Evolutionary conservation across 2,113 vertebrate species (phyloP), one percentile per base, ranked within the genome.

Genomic region (Brachionichthys hirsutus): DNA sequence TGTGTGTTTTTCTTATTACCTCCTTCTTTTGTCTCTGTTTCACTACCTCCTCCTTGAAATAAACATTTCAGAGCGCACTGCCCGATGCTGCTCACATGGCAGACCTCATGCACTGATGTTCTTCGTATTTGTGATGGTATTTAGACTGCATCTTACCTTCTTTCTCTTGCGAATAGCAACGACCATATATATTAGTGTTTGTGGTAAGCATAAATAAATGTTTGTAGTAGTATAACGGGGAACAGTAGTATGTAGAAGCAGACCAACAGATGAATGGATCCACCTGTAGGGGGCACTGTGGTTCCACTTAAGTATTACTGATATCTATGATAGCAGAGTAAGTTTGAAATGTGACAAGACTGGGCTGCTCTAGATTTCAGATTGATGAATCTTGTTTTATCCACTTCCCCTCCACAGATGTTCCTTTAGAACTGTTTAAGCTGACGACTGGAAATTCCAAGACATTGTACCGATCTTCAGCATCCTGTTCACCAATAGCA

Each of bases 231-330:
- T 44, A 14, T 16, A 6, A 44, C 14, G 16, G 42, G 42, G 7
- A n/a, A 44, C 24, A 30, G 24, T 30, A 30, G 8, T 8, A 30
- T 4, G 24, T 30, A 30, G 24, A 8, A 30, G 24, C 3, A 30
- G 24, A 30, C 24, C 24, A 48, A 11, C 12, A 54, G 44, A 43
- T 35, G 10, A 53, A 54, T 58, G 40, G 17, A 36, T 48, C 20
- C 18, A 18, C 91, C 96, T 87, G 84, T 88, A 94, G 95, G 89
- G 94, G 94, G 94, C 94, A 94, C 93, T 96, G 89, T 92, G 83
- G 77, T 84, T 90, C 93, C 78, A 92, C 50, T 38, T 12, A 35
- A 76, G 22, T 41, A 13, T 50, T 0, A 1, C 30, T 16, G 14
- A 57, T 36, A 17, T 55, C 8, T 43, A 30, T 24, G 54, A 40